phyloP scores from a whole-genome alignment of 2,797 vertebrate species.

The Ceyx erithaca region DNA sequence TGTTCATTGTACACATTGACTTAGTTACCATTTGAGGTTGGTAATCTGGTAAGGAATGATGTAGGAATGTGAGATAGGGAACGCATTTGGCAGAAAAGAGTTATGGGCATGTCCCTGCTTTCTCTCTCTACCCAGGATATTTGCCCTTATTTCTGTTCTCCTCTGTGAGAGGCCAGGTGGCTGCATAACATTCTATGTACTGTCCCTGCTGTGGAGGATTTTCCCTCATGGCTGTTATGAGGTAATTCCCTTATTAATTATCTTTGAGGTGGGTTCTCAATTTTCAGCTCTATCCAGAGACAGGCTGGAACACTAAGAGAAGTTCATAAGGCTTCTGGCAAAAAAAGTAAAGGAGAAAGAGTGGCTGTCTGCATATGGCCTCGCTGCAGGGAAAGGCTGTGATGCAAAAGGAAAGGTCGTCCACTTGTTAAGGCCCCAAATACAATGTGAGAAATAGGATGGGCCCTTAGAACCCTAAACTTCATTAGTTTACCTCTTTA shows the following conservation, averaged over 20 bases:
- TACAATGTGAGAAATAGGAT: accelerated
- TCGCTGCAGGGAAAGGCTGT: neutral
- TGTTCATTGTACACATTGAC: accelerated
- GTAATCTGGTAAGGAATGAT: neutral
- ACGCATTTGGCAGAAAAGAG: neutral
- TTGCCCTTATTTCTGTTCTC: neutral
- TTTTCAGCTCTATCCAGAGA: neutral
- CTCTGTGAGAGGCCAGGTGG: neutral
- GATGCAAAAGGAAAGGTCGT: neutral
- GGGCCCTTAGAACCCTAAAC: neutral
- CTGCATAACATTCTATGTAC: accelerated
- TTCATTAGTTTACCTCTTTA: neutral
- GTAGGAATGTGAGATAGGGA: neutral
- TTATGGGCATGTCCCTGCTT: neutral
- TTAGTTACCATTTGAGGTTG: neutral
- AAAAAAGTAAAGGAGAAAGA: neutral
- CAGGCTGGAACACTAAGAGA: neutral
- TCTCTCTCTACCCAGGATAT: neutral
- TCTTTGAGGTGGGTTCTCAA: neutral
- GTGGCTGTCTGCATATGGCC: accelerated
- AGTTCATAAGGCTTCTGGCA: accelerated
- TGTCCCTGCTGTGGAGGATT: neutral
- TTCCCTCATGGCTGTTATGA: neutral
- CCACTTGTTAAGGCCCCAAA: neutral
- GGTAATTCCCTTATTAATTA: neutral